Conservation (phyloP, 2,113 vertebrate genomes). For the Gambusia affinis region DNA sequence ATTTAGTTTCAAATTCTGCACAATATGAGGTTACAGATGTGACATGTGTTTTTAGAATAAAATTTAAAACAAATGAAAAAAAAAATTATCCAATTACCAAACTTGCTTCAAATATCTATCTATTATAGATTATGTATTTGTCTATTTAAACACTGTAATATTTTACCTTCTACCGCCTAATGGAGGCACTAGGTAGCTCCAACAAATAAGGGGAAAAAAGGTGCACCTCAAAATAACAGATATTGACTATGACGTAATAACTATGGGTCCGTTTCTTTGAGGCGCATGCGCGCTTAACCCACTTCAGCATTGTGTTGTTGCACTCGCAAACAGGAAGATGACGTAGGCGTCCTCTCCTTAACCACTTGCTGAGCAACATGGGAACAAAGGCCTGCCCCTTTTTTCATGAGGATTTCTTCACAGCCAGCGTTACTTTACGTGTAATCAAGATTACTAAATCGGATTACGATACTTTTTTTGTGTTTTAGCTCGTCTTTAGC, state of each 20-base stretch:
- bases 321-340: background rate
- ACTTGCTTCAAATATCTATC: background rate
- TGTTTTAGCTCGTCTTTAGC: constrained; percentile 25
- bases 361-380: constrained; percentile 21
- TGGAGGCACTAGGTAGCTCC: constrained; percentile 43
- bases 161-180: constrained; percentile 1
- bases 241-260: rapidly evolving
- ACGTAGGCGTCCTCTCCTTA: background rate
- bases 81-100: background rate
- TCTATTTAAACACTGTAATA: background rate
- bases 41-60: too few species aligned
- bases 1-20: too few species aligned
- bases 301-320: rapidly evolving
- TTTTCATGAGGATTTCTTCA: constrained; percentile 63
- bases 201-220: background rate
- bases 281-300: constrained; percentile 30
- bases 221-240: constrained; percentile 7
- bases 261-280: rapidly evolving
- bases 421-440: constrained; percentile 78
- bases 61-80: too few species aligned
- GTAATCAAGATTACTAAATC: constrained; percentile 79
- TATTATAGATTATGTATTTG: background rate
- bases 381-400: constrained; percentile 75
- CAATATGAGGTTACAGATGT: too few species aligned
- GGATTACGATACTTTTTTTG: constrained; percentile 73